Percentiles rank a stretch among this genome's conserved stretches.
Conservation (phyloP, 2,888 invertebrate species). For the Trachelus iudaicus region DNA sequence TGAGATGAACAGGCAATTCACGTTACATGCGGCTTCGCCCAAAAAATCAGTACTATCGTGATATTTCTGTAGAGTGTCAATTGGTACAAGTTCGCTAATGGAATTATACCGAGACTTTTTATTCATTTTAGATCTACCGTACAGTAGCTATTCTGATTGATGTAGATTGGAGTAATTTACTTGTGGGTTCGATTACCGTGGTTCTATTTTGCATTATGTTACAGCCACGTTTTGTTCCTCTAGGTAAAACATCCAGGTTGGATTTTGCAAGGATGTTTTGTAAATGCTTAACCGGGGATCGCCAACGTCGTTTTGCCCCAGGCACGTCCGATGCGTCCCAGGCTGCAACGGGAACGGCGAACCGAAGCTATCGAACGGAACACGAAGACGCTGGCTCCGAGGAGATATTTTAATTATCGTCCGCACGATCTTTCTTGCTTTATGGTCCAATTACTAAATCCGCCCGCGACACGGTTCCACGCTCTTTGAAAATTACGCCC, state of each 20-base stretch:
- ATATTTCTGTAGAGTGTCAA: neutral
- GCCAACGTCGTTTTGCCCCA: conserved; percentile 58
- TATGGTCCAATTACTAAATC: conserved; percentile 29
- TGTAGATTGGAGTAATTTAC: neutral
- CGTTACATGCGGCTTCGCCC: neutral
- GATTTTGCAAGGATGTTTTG: conserved; percentile 32
- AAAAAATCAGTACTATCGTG: neutral
- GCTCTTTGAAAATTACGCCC: neutral
- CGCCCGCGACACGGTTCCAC: conserved; percentile 22
- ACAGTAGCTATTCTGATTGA: neutral
- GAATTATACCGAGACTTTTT: neutral
- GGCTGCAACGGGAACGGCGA: conserved; percentile 38
- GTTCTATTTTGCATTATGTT: neutral
- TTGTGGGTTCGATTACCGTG: neutral
- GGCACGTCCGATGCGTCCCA: conserved; percentile 51
- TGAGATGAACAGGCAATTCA: neutral
- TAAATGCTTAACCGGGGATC: conserved; percentile 50
- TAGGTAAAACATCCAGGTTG: neutral
- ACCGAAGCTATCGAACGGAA: conserved; percentile 51
- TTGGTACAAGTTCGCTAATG: neutral
- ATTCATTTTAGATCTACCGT: neutral
- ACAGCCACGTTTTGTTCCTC: neutral
- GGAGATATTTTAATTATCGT: conserved; percentile 59
- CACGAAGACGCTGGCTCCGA: conserved; percentile 26
- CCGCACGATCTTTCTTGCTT: conserved; percentile 44